phyloP scores from a whole-genome alignment of 2,797 vertebrate genomes.

The Cyclura pinguis region DNA sequence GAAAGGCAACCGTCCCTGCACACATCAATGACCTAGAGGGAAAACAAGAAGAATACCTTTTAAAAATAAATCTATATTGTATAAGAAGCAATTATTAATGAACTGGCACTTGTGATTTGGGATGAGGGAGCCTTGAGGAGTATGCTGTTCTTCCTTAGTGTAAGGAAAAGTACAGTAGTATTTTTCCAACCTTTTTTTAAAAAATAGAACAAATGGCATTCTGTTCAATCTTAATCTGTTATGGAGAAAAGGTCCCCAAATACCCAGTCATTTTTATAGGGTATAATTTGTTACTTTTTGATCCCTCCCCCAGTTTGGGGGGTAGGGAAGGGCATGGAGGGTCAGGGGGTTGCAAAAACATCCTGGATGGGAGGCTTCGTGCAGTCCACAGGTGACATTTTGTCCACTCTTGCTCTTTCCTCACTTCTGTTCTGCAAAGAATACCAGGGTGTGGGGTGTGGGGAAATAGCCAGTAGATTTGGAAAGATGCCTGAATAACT shows the following conservation, averaged over 20 bases:
- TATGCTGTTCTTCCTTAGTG: not conserved
- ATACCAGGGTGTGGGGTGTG: not conserved
- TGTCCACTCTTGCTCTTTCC: no score
- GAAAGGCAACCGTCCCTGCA: not conserved
- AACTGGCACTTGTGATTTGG: not conserved
- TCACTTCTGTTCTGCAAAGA: no score
- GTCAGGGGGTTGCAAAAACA: no score
- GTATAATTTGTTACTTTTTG: no score
- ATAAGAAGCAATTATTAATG: not conserved
- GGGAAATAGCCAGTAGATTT: not conserved
- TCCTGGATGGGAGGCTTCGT: no score
- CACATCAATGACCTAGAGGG: no score
- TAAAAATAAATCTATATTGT: not conserved
- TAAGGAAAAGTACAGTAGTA: not conserved
- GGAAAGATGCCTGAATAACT: not conserved
- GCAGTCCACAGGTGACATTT: no score
- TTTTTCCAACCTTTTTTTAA: not conserved
- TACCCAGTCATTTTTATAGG: no score
- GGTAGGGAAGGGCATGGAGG: no score
- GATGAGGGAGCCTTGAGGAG: not conserved
- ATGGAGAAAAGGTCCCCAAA: not conserved
- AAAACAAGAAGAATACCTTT: not conserved
- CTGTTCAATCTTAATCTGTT: conserved; percentile 10
- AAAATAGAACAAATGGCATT: not conserved
- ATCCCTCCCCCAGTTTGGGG: no score